Conservation (phyloP, 2,797 vertebrate species). For the Falco novaeseelandiae region DNA sequence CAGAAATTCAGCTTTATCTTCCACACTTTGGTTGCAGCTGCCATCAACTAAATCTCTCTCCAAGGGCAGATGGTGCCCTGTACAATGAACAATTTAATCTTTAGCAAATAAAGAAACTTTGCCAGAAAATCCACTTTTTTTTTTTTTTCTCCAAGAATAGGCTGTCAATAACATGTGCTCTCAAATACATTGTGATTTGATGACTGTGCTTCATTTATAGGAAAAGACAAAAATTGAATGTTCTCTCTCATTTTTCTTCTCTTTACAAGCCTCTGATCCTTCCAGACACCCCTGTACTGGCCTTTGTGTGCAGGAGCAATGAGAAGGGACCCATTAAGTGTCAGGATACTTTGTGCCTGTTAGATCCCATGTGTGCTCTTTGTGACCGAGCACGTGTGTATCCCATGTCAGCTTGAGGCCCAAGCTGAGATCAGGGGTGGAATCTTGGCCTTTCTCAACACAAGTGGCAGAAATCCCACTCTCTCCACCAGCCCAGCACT, state of each 20-base stretch:
- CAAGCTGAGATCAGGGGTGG: background rate
- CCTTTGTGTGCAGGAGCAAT: background rate
- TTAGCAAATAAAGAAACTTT: slow-evolving; percentile 77
- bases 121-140: slow-evolving; percentile 75
- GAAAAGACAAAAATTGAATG: slow-evolving; percentile 53
- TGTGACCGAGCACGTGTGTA: background rate
- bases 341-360: background rate
- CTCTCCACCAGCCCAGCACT: background rate
- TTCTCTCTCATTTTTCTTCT: background rate
- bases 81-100: slow-evolving; percentile 83
- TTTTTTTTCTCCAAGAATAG: slow-evolving; percentile 66
- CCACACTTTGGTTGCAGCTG: slow-evolving; percentile 72
- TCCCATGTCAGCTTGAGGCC: background rate
- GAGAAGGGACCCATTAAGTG: background rate
- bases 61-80: slow-evolving; percentile 79
- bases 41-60: slow-evolving; percentile 78
- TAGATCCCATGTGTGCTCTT: background rate
- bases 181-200: slow-evolving; percentile 70
- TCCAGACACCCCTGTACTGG: background rate
- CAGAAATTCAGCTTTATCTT: slow-evolving; percentile 75
- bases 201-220: slow-evolving; percentile 71
- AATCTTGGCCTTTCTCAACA: background rate
- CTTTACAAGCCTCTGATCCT: slow-evolving; percentile 14
- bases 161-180: slow-evolving; percentile 79
- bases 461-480: background rate